phyloP scores from a whole-genome alignment of 2,888 invertebrate species.

The Nephrotoma flavescens region DNA sequence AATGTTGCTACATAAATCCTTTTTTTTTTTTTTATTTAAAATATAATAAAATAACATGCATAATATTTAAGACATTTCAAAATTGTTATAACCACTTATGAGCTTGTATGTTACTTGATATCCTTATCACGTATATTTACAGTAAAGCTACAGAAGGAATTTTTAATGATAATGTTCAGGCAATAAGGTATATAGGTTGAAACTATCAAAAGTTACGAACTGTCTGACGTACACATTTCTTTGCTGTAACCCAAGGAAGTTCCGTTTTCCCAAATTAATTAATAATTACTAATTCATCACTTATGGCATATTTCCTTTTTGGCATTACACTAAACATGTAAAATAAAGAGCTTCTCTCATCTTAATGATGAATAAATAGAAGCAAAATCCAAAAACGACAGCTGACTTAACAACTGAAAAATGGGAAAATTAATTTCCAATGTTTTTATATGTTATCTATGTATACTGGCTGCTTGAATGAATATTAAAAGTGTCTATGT shows the following conservation, averaged over 20 bases:
- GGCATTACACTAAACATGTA: background rate
- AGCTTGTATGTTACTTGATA: background rate
- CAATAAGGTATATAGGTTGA: background rate
- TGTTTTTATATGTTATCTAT: background rate
- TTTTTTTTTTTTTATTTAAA: background rate
- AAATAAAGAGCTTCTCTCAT: background rate
- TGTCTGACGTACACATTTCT: background rate
- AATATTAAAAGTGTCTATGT: background rate
- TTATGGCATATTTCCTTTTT: background rate
- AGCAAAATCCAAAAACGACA: background rate
- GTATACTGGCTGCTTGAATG: background rate
- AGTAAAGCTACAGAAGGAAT: background rate
- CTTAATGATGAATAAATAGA: background rate
- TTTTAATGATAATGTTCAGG: background rate
- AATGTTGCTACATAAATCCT: background rate
- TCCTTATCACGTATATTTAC: background rate
- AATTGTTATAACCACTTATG: background rate
- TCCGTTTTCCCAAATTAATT: background rate
- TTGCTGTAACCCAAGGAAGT: no score
- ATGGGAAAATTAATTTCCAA: background rate
- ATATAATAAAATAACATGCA: background rate
- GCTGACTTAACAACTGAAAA: background rate
- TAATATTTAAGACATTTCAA: background rate
- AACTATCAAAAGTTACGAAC: background rate
- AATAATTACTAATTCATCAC: background rate